Percentiles rank a stretch among this genome's conserved stretches.
Evolutionary conservation across 2,113 vertebrate genomes (phyloP).

Genomic region (Nicator chloris): DNA sequence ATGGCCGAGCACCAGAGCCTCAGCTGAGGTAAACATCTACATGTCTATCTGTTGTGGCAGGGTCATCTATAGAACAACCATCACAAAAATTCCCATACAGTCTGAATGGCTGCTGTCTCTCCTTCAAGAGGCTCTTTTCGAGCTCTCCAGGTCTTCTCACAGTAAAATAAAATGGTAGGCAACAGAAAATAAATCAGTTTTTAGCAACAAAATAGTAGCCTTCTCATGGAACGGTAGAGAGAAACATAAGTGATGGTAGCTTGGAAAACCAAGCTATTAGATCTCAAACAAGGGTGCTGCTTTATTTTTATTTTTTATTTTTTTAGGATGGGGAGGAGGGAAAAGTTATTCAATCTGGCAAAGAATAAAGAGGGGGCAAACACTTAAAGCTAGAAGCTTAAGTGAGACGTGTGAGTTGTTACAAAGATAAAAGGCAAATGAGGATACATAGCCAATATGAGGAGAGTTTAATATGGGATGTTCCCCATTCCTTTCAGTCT

Average conservation of each 20-base stretch:
- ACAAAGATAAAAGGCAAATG: background rate
- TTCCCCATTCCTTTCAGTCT: background rate
- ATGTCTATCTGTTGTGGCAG: background rate
- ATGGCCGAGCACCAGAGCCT: background rate
- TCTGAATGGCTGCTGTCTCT: background rate
- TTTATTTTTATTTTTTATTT: too few relatives aligned
- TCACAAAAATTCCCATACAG: background rate
- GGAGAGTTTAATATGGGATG: background rate
- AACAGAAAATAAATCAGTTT: background rate
- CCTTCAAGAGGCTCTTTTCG: background rate
- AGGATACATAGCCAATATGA: background rate
- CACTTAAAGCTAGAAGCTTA: background rate
- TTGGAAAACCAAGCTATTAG: background rate
- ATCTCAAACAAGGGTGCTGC: rapidly evolving
- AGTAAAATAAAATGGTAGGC: background rate
- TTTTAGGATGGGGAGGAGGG: rapidly evolving
- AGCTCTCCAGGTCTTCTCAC: background rate
- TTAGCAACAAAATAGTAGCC: background rate
- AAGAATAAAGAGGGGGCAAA: background rate
- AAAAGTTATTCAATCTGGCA: background rate
- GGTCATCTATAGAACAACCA: background rate
- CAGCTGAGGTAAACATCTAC: background rate
- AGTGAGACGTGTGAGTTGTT: background rate
- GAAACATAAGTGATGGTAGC: background rate
- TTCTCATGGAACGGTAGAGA: background rate